phyloP scores from a whole-genome alignment of 2,888 invertebrate species.

The Rhimphoctona megacephalus region DNA sequence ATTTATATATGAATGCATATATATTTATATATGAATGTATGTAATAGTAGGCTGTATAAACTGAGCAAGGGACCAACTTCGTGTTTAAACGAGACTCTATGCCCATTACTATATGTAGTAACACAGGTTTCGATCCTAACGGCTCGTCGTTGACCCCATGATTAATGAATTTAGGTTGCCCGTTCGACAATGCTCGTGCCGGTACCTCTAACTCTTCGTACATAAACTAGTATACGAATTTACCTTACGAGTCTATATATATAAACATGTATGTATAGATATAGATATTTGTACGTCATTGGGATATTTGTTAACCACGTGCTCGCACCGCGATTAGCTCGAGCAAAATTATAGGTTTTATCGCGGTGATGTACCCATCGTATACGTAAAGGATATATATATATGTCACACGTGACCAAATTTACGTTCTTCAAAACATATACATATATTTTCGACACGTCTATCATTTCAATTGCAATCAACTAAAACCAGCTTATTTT shows the following conservation, averaged over 20 bases:
- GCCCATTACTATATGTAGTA: constrained; percentile 47
- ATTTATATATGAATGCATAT: neutral
- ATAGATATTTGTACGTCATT: constrained; percentile 17
- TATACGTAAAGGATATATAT: constrained; percentile 9
- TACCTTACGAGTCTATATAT: constrained; percentile 33
- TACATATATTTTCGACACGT: neutral
- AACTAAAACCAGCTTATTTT: constrained; percentile 24
- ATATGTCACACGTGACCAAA: constrained; percentile 19
- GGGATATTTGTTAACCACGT: constrained; percentile 59
- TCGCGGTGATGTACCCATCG: constrained; percentile 37
- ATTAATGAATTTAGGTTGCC: constrained; percentile 68
- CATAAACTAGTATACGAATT: constrained; percentile 28
- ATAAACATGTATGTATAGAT: constrained; percentile 23
- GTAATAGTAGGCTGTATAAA: constrained; percentile 24
- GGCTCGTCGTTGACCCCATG: constrained; percentile 65
- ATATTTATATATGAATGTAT: constrained; percentile 6
- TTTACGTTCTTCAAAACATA: constrained; percentile 28
- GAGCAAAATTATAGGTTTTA: constrained; percentile 62
- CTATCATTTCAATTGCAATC: constrained; percentile 19
- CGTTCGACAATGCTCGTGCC: constrained; percentile 55
- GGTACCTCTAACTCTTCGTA: constrained; percentile 50
- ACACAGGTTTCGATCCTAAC: constrained; percentile 58
- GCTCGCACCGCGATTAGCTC: constrained; percentile 28
- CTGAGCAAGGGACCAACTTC: constrained; percentile 36
- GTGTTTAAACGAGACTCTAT: constrained; percentile 50